These are phyloP conservation scores for Ophthalmolycus amberensis DNA, from an alignment of 2,113 vertebrate genomes.

Conservation along the genomic window DNA sequence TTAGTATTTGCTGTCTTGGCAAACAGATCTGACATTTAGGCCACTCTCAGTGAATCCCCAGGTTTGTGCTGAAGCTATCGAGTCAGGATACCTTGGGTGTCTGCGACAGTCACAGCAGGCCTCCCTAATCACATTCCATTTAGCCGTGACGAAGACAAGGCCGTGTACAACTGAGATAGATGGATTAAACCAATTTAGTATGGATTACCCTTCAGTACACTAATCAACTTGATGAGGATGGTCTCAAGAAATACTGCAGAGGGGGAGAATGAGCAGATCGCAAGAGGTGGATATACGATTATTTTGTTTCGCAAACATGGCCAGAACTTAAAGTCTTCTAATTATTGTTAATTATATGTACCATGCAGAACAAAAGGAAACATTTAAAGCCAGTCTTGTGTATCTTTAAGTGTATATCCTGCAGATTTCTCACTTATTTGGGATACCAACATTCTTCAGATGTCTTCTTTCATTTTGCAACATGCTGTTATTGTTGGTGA, in stretches of 20 bases:
- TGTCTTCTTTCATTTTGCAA: too few species aligned
- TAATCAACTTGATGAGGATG: slow-evolving; percentile 37
- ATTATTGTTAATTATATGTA: background rate
- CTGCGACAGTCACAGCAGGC: slow-evolving; percentile 25
- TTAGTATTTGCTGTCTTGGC: slow-evolving; percentile 37
- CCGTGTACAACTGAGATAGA: slow-evolving; percentile 47
- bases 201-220: slow-evolving; percentile 55
- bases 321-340: background rate
- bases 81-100: slow-evolving; percentile 33
- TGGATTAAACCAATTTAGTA: slow-evolving; percentile 57
- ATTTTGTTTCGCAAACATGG: background rate
- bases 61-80: slow-evolving; percentile 31
- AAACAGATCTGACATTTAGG: slow-evolving; percentile 57
- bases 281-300: background rate
- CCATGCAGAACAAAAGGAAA: background rate
- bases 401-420: background rate
- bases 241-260: background rate
- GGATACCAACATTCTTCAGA: too few species aligned
- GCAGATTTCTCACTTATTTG: background rate
- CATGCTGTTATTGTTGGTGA: background rate
- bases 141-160: slow-evolving; percentile 62
- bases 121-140: slow-evolving; percentile 59
- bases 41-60: slow-evolving; percentile 14
- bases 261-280: background rate
- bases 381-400: background rate